Evolutionary conservation across 2,113 vertebrate species (phyloP).

Genomic region (Guaruba guarouba): DNA sequence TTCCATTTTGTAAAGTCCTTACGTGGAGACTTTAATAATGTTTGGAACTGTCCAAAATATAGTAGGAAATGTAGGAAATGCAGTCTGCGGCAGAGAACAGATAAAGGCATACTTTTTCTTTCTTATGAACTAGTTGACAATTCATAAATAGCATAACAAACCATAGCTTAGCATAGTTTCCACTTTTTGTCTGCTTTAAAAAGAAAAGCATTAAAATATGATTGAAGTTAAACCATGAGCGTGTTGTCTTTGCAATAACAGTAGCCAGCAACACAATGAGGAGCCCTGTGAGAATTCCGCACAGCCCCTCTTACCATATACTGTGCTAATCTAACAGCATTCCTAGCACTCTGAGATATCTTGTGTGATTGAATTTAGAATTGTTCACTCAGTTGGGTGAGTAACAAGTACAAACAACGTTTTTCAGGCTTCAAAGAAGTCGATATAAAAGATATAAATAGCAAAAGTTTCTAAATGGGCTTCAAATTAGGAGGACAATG

Average conservation of each 20-base stretch:
- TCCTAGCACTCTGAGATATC: background rate
- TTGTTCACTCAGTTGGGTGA: background rate
- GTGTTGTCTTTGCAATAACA: constrained; percentile 10
- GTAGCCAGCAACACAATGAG: background rate
- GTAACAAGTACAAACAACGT: background rate
- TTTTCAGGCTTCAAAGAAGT: background rate
- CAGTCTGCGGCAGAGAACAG: background rate
- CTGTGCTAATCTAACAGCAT: constrained; percentile 21
- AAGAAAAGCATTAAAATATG: background rate
- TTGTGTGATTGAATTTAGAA: constrained; percentile 23
- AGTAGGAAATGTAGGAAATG: background rate
- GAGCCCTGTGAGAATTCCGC: background rate
- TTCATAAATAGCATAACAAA: background rate
- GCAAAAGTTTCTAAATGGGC: background rate
- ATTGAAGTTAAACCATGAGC: background rate
- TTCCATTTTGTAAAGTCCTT: background rate
- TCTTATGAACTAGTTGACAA: background rate
- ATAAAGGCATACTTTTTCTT: background rate
- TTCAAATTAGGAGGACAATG: background rate
- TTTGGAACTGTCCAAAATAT: background rate
- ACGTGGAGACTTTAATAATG: background rate
- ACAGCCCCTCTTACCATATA: background rate
- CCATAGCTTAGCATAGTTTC: background rate
- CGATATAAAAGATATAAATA: background rate
- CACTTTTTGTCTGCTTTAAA: background rate